Conservation (phyloP, 37 sponge, comb jelly and placozoan species). For the Lycopodina hypogea region DNA sequence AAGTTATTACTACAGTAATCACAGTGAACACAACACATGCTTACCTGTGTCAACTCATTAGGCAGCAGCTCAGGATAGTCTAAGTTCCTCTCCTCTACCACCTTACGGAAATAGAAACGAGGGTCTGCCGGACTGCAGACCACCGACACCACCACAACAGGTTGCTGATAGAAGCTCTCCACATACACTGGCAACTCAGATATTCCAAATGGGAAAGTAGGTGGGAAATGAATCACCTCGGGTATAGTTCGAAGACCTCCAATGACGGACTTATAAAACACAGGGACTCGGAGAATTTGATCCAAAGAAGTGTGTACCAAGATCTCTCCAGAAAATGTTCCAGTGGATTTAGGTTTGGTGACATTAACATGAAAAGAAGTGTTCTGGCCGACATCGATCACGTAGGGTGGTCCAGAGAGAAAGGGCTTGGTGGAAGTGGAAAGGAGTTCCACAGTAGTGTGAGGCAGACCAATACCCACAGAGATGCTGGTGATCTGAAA, state of each 20-base stretch:
- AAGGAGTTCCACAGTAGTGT: constrained; percentile 22
- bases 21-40: background rate
- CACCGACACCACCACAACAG: constrained; percentile 19
- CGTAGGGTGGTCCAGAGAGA: constrained; percentile 5
- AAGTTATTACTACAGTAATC: too few species aligned
- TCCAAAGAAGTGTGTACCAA: constrained; percentile 54
- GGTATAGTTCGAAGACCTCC: constrained; percentile 50
- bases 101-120: constrained; percentile 11
- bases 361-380: constrained; percentile 55
- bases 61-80: constrained; percentile 23
- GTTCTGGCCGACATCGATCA: constrained; percentile 32
- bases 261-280: constrained; percentile 49
- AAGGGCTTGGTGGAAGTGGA: background rate
- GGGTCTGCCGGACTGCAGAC: constrained; percentile 15
- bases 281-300: constrained; percentile 50
- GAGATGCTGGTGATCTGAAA: constrained; percentile 26
- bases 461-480: constrained; percentile 17
- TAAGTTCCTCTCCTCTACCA: background rate
- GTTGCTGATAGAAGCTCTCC: constrained; percentile 22
- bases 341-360: constrained; percentile 42
- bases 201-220: constrained; percentile 36
- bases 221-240: constrained; percentile 26
- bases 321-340: constrained; percentile 60
- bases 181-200: constrained; percentile 11
- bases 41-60: constrained; percentile 19